Evolutionary conservation across 2,113 vertebrate species (phyloP), one percentile per base, ranked within the genome.

Genomic region (Microcebus ravelobensis): DNA sequence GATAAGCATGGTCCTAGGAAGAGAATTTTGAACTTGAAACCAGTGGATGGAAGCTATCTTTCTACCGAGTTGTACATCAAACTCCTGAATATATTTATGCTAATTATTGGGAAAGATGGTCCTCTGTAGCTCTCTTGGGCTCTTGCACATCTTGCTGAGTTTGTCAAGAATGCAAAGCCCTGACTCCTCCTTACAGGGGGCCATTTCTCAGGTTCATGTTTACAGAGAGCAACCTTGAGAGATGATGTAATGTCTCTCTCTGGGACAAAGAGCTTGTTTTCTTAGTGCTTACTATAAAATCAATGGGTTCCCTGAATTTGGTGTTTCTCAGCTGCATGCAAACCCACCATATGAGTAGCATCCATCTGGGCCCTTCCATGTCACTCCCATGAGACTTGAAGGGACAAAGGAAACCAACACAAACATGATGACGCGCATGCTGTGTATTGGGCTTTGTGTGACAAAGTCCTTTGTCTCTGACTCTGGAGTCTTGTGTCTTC

Each of bases 341-440:
- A 67, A 42, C 11, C 36, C 48, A 39, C 5, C 52, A 0, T 13
- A 27, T 8, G 0, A 8, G 6, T 4, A 3, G 21, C 18, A 45
- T 79, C 29, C 23, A 48, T 20, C 6, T 73, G 29, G 4, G 2
- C 1, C 36, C 12, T 34, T 48, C 12, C 15, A 27, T 17, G 8
- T 63, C 12, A 52, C 15, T 15, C 8, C 29, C n/a, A 1, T 12
- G 3, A 8, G 1, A 17, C 48, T 25, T 68, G 11, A 87, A 67
- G 13, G 57, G 20, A 45, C 36, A 45, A 59, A 31, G 14, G n/a
- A 86, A 45, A 55, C 65, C 39, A 42, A 14, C 79, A n/a, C 48
- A 36, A 45, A 4, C 1, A 7, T 21, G 7, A 15, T 0, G 18
- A 50, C 36, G 1, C 0, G n/a, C 39, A 6, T 23, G 5, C 14